Evolutionary conservation across 53 echinoderm and acorn worm genomes (phyloP), one percentile per base, ranked within the genome.

Genomic region (Patiria pectinifera): DNA sequence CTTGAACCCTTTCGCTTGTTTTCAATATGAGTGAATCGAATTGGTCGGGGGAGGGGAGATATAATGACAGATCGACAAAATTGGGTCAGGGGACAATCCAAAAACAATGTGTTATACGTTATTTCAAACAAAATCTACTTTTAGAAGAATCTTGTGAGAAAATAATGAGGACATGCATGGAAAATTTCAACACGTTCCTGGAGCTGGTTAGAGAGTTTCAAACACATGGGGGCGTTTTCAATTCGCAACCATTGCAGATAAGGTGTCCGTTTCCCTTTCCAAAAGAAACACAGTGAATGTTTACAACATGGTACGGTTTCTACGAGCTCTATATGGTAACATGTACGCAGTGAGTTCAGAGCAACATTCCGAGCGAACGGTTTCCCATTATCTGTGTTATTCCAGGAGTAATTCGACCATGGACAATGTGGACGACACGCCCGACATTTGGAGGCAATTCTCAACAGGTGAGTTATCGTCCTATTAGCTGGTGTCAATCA

Each of bases 401-500:
- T 71, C 2, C 84, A 26, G 16, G 48, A 53, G 25, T 23, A 11
- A 48, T 86, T 71, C 18, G 86, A 72, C 11, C n/a, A 25, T 11
- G 69, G 69, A 85, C 66, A 63, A 48, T 60, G 78, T 62, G 15
- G 62, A 63, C 78, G 16, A 46, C 70, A 76, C 24, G 53, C 60
- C 76, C 43, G 8, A 62, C 87, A 87, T 62, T 71, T 87, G 78
- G 87, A 16, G 62, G 76, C 60, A 21, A 78, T 87, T 82, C 9
- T 5, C 16, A 75, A 53, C 58, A 76, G 58, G 49, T 59, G 86
- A 78, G 14, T 13, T 24, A 75, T 75, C 21, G 59, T 24, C 87
- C 77, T 78, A 76, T 78, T 76, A 87, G 60, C 35, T 59, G 15
- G 49, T 72, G 77, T 78, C 87, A 87, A 25, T 87, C 78, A 77